Conservation (phyloP, 2,888 invertebrate genomes). For the Brassicogethes aeneus region DNA sequence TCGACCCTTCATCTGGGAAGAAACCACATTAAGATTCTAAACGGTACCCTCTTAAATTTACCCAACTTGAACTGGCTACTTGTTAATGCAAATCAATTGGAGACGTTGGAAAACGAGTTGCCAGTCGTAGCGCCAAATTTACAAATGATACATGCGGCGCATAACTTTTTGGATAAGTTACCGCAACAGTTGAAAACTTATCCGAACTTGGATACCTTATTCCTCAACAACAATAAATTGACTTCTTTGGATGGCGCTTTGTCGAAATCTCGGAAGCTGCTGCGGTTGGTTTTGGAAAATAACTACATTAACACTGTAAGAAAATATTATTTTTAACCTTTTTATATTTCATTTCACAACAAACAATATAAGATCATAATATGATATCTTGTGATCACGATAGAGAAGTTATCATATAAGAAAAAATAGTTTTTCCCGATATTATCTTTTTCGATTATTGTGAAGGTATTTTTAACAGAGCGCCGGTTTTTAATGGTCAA, state of each 20-base stretch:
- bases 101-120: constrained; percentile 65
- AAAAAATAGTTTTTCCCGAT: too few relatives aligned
- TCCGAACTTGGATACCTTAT: constrained; percentile 59
- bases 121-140: constrained; percentile 60
- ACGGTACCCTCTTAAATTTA: constrained; percentile 68
- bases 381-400: too few relatives aligned
- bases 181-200: constrained; percentile 64
- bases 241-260: constrained; percentile 62
- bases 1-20: constrained; percentile 65
- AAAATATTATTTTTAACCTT: constrained; percentile 15
- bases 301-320: constrained; percentile 67
- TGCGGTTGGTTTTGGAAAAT: constrained; percentile 58
- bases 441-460: too few relatives aligned
- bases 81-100: constrained; percentile 67
- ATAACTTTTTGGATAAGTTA: constrained; percentile 61
- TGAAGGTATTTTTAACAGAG: too few relatives aligned
- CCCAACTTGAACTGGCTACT: constrained; percentile 69
- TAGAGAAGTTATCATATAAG: too few relatives aligned
- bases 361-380: too few relatives aligned
- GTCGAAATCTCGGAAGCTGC: constrained; percentile 57
- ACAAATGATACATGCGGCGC: constrained; percentile 61
- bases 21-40: constrained; percentile 62
- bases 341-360: too few relatives aligned
- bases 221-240: constrained; percentile 64
- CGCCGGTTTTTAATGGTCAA: too few relatives aligned